Evolutionary conservation across 2,113 vertebrate genomes (phyloP).

Genomic region (Hemibagrus wyckioides): DNA sequence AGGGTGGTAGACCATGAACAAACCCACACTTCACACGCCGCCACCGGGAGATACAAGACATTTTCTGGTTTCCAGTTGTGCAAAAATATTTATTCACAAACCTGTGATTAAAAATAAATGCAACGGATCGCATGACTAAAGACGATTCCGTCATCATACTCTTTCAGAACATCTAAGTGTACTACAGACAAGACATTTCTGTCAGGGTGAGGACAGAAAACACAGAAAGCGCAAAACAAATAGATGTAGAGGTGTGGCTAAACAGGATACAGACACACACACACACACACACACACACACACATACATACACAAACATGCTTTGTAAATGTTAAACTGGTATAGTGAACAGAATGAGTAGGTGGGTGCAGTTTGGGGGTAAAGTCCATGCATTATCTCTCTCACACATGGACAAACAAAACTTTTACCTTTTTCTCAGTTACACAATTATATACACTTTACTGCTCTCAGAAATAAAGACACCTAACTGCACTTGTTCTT

Average conservation of each 20-base stretch:
- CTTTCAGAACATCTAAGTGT: background rate
- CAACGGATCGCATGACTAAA: background rate
- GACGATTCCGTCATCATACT: background rate
- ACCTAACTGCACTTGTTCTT: background rate
- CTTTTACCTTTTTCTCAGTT: background rate
- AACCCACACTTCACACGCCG: slow-evolving; percentile 39
- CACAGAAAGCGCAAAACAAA: background rate
- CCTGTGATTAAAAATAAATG: slow-evolving; percentile 4
- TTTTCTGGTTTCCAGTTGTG: background rate
- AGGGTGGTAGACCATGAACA: slow-evolving; percentile 49
- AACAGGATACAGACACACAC: slow-evolving; percentile 3
- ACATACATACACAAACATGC: slow-evolving; percentile 9
- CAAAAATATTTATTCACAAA: background rate
- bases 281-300: slow-evolving; percentile 2
- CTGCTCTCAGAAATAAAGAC: background rate
- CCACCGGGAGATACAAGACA: background rate
- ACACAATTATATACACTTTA: background rate
- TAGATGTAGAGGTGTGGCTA: slow-evolving; percentile 21
- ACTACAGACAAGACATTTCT: background rate
- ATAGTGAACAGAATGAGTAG: background rate
- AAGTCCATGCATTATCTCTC: slow-evolving; percentile 28
- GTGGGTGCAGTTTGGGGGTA: slow-evolving; percentile 19
- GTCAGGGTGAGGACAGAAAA: background rate
- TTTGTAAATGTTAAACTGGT: background rate
- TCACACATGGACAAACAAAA: slow-evolving; percentile 1